Percentiles rank a stretch among this genome's conserved stretches.
phyloP scores from a whole-genome alignment of 2,888 invertebrate species.

The Phasia obesa region DNA sequence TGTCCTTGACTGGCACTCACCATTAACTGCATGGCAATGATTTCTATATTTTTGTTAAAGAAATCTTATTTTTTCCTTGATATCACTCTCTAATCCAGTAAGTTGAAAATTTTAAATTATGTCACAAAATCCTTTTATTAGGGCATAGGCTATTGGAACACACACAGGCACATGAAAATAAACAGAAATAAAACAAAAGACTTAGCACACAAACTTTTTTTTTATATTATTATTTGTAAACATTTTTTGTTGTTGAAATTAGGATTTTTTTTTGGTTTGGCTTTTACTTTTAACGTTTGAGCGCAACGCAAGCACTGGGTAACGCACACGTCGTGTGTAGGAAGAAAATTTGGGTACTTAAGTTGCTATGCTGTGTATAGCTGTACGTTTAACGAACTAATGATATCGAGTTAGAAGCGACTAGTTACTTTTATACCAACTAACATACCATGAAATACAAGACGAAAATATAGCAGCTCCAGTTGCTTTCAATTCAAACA shows the following conservation, averaged over 20 bases:
- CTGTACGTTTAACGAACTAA: conserved; percentile 82
- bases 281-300: conserved; percentile 55
- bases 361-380: conserved; percentile 75
- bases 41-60: background rate
- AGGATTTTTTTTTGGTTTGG: conserved; percentile 17
- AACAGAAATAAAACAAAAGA: conserved; percentile 72
- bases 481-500: conserved; percentile 36
- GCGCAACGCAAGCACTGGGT: conserved; percentile 71
- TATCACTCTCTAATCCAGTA: background rate
- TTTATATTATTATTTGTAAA: too few relatives aligned
- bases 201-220: conserved; percentile 73
- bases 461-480: conserved; percentile 58
- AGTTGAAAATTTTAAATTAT: conserved; percentile 47
- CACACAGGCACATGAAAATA: conserved; percentile 56
- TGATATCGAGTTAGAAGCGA: conserved; percentile 80
- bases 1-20: conserved; percentile 53
- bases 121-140: conserved; percentile 58
- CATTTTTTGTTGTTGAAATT: background rate
- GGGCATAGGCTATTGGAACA: conserved; percentile 35
- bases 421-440: conserved; percentile 80
- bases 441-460: conserved; percentile 50
- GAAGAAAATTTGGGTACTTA: conserved; percentile 55
- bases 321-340: conserved; percentile 70
- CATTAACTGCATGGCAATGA: conserved; percentile 60
- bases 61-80: background rate